phyloP scores from a whole-genome alignment of 2,888 invertebrate species.

The Clusia tigrina region DNA sequence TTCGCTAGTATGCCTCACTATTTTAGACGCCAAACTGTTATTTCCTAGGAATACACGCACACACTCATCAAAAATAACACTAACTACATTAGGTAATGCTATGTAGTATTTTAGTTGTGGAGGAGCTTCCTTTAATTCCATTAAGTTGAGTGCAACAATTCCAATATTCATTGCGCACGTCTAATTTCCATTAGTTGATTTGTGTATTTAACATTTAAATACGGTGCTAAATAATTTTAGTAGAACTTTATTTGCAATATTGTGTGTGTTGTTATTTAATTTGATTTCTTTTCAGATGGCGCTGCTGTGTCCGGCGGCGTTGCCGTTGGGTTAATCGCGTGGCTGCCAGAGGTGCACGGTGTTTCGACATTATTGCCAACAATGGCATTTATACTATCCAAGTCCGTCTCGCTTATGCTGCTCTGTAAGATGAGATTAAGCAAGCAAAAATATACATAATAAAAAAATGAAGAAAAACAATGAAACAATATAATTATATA shows the following conservation, averaged over 20 bases:
- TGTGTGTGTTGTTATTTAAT: constrained; percentile 12
- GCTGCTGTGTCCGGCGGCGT: constrained; percentile 38
- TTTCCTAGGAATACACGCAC: no score
- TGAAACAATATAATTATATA: background rate
- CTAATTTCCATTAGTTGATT: background rate
- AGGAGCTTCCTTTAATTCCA: no score
- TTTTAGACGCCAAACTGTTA: no score
- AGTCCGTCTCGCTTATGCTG: constrained; percentile 53
- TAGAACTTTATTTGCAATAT: background rate
- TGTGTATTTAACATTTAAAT: background rate
- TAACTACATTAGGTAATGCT: no score
- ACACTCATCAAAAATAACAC: no score
- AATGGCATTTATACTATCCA: constrained; percentile 10
- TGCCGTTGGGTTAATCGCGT: background rate
- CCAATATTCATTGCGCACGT: background rate
- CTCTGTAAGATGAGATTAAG: constrained; percentile 38
- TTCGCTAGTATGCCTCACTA: no score
- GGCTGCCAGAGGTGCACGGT: no score
- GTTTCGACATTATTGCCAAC: background rate
- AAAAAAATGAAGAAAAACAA: background rate
- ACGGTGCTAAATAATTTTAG: background rate
- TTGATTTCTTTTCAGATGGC: constrained; percentile 33
- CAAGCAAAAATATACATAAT: constrained; percentile 9
- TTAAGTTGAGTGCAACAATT: background rate
- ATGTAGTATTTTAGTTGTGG: no score